Conservation (phyloP, 2,888 invertebrate species). For the Diarsia dahlii region DNA sequence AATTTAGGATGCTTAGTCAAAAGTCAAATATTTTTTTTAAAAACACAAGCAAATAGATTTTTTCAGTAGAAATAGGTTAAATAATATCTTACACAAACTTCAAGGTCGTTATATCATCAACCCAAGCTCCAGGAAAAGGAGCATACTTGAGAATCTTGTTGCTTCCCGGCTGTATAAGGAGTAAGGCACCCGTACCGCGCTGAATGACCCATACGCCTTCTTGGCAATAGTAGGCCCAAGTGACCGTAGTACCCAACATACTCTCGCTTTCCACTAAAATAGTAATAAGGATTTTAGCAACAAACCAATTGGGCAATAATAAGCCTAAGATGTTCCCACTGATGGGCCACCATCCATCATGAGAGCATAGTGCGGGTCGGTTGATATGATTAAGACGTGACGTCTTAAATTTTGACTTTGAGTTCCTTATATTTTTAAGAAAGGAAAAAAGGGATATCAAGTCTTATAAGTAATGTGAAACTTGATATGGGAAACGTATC, state of each 20-base stretch:
- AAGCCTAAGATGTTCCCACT: neutral
- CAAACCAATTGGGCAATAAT: neutral
- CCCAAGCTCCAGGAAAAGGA: constrained; percentile 84
- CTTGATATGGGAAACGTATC: neutral
- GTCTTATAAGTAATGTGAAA: neutral
- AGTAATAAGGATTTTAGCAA: neutral
- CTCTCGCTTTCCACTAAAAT: constrained; percentile 84
- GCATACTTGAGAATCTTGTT: constrained; percentile 84
- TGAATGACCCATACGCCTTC: constrained; percentile 86
- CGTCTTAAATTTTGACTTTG: neutral
- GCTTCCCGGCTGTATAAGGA: constrained; percentile 79
- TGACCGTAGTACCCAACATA: constrained; percentile 81
- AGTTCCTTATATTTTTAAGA: neutral
- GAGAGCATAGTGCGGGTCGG: neutral
- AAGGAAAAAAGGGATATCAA: neutral
- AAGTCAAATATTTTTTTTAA: neutral
- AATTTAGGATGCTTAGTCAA: neutral
- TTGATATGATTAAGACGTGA: neutral
- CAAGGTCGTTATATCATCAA: constrained; percentile 81
- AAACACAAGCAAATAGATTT: neutral
- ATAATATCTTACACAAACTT: constrained; percentile 80
- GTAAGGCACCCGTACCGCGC: constrained; percentile 81
- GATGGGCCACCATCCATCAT: neutral
- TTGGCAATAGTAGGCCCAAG: constrained; percentile 84
- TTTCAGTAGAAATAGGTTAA: neutral